Evolutionary conservation across 2,113 vertebrate species (phyloP), one percentile per base, ranked within the genome.

Genomic region (Plotosus lineatus): DNA sequence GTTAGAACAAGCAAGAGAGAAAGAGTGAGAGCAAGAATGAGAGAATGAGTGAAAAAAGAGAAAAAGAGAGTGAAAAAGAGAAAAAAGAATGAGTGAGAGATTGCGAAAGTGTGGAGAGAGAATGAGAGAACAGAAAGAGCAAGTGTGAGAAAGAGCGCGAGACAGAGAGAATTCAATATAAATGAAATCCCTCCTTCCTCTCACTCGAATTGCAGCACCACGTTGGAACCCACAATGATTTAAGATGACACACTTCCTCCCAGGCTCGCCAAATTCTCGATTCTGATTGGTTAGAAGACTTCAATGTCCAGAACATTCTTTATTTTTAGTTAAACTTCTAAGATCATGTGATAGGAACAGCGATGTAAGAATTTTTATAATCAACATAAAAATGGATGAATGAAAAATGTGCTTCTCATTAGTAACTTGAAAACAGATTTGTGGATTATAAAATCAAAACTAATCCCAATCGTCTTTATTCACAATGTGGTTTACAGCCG

Each of bases 161-260:
- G 68, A 28, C 3, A 53, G 40, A 26, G 66, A 5, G 65, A 79
- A 79, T 58, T 71, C 78, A 31, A 31, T 66, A 79, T 21, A 10
- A 33, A 40, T 40, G 9, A 69, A 42, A 58, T 60, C 40, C 31
- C 69, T 72, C 44, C 31, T 21, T 31, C 17, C 26, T 31, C 42
- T 19, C 44, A 12, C 65, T 68, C 65, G 14, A n/a, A 42, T 68
- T 42, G 23, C 65, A 68, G 38, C 36, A 23, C 65, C 3, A 4
- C 38, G 38, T 68, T 23, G 6, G 65, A 42, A 68, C 3, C 23
- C 36, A 8, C 23, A 10, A 55, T 6, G 3, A 51, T 21, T 51
- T 51, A 4, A 6, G 53, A 26, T 19, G 53, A 60, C 11, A 28
- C 26, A 6, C 26, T 1, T 26, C 1, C 26, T 63, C 60, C 60